Evolutionary conservation across 1,140 invertebrate genomes (phyloP), one percentile per base, ranked within the genome.

Genomic region (Pogonomyrmex barbatus): DNA sequence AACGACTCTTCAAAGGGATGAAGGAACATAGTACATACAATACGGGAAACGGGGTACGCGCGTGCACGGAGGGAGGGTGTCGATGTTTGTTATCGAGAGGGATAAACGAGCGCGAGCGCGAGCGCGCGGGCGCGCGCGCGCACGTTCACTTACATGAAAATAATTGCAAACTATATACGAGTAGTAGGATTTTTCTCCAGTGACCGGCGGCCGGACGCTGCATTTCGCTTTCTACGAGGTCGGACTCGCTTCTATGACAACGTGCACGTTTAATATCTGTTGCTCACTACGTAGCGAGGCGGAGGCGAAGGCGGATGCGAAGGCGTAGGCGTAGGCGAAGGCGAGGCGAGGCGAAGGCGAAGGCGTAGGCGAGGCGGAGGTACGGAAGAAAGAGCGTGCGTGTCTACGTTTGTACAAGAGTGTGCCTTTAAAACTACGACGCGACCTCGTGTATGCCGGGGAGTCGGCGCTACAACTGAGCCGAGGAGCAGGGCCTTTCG

Each of bases 391-490:
- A 93, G 90, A 94, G 94, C 91, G 94, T 94, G 94, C 93, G 92
- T 83, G 79, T 92, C 94, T 95, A 94, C 77, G 93, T 94, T 94
- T 94, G 92, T 94, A 94, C 93, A 94, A 24, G 93, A 94, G 52
- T 91, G 93, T 94, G 93, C 93, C 92, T 94, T 94, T 94, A 94
- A 94, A 79, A 94, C 94, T 94, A 95, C 79, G 79, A 83, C 94
- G 91, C 93, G 93, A 95, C 93, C 93, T 93, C 92, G 92, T 83
- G 68, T 81, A 70, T 92, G 93, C 93, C 93, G 93, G 56, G 65
- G 63, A 93, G 94, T 94, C 94, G 94, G 93, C 94, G 94, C 94
- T 94, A 94, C 94, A 94, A 94, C 94, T 94, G 92, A 93, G 90
- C 89, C 87, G 85, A 83, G 54, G 52, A 71, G 67, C 79, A 60